These are phyloP conservation scores for Cyanoderma ruficeps DNA, from an alignment of 2,113 vertebrate species.

Conservation along the genomic window DNA sequence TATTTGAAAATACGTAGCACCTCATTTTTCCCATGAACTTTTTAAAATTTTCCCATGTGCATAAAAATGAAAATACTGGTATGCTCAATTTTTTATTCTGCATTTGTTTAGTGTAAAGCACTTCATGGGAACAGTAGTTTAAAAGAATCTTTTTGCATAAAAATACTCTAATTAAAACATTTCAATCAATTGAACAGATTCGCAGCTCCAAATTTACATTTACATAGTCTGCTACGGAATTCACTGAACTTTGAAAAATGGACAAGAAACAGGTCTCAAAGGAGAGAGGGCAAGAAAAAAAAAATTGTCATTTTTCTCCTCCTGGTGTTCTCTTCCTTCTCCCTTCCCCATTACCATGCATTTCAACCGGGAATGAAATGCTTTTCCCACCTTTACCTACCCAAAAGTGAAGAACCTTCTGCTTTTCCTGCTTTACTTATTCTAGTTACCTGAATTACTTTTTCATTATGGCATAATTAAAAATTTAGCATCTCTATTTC, in stretches of 20 bases:
- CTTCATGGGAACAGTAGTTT: not conserved
- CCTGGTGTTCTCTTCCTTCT: not conserved
- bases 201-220: not conserved
- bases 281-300: not conserved
- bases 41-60: not conserved
- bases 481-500: not conserved
- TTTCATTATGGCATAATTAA: not conserved
- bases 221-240: not conserved
- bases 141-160: not conserved
- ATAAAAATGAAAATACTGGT: conserved; percentile 20
- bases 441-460: not conserved
- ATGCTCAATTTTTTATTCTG: not conserved
- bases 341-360: not conserved
- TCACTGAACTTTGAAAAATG: not conserved
- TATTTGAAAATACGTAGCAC: not conserved
- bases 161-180: conserved; percentile 20
- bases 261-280: not conserved
- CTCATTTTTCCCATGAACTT: conserved; percentile 5
- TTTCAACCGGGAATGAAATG: not conserved
- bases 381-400: not conserved
- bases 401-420: not conserved
- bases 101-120: conserved; percentile 18
- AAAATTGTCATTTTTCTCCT: not conserved
- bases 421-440: not conserved
- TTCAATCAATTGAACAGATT: conserved; percentile 18